Conservation (phyloP, 2,113 vertebrate genomes). For the Sylvilagus bachmani region DNA sequence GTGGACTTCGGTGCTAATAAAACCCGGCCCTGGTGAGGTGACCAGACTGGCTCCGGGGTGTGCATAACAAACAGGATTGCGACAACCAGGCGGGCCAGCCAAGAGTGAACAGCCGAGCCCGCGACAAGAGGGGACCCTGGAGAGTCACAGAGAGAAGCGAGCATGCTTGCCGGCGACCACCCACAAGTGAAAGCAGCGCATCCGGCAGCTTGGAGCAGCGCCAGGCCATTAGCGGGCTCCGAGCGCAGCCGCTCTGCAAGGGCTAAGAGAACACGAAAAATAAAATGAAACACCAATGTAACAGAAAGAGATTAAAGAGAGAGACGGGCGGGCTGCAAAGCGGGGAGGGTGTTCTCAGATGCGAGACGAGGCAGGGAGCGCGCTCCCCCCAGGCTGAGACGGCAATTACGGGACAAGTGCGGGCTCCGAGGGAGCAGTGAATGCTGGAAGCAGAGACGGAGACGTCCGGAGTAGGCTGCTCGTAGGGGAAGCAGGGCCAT, state of each 20-base stretch:
- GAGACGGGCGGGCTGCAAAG: background rate
- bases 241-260: background rate
- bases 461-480: background rate
- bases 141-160: conserved; percentile 61
- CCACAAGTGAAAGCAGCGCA: conserved; percentile 43
- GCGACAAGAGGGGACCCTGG: conserved; percentile 37
- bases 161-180: background rate
- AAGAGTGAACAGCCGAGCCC: conserved; percentile 51
- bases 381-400: background rate
- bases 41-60: background rate
- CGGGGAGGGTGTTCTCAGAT: fast-evolving
- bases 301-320: background rate
- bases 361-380: background rate
- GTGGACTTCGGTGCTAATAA: background rate
- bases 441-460: background rate
- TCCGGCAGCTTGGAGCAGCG: conserved; percentile 42
- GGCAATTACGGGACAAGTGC: fast-evolving
- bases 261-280: background rate
- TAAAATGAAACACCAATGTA: background rate
- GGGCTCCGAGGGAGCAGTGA: fast-evolving
- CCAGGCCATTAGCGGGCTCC: conserved; percentile 54
- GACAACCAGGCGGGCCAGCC: conserved; percentile 34
- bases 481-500: background rate
- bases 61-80: background rate
- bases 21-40: background rate